A percentile compares a stretch with the other conserved stretches of the same genome.
Conservation (phyloP, 2,797 vertebrate genomes). For the Sebastes reedi region DNA sequence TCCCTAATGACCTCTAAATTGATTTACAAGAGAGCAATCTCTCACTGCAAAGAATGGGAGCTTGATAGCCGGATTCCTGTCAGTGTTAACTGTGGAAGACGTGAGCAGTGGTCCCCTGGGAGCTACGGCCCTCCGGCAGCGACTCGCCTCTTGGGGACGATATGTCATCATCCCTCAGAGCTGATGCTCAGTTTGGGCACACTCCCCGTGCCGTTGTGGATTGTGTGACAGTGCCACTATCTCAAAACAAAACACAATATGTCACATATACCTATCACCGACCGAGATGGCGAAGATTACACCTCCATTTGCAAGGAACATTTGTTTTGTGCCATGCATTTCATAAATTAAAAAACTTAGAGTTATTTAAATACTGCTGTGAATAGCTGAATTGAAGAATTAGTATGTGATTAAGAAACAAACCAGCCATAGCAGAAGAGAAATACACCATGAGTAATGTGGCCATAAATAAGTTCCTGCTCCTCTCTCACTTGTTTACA, state of each 20-base stretch:
- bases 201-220: conserved; percentile 1
- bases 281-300: not conserved
- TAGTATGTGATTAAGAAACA: conserved; percentile 37
- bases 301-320: not conserved
- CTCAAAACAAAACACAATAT: conserved; percentile 17
- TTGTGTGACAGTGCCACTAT: conserved; percentile 1
- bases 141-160: conserved; percentile 42
- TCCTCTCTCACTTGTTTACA: conserved; percentile 57
- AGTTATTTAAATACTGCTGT: conserved; percentile 20
- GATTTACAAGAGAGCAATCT: conserved; percentile 57
- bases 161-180: conserved; percentile 55
- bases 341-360: not conserved
- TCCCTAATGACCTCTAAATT: conserved; percentile 63
- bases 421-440: conserved; percentile 37
- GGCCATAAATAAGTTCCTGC: conserved; percentile 65
- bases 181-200: conserved; percentile 41
- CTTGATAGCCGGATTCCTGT: conserved; percentile 49
- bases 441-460: conserved; percentile 65
- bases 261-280: not conserved
- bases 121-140: conserved; percentile 42
- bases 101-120: conserved; percentile 34
- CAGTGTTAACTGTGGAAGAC: conserved; percentile 46
- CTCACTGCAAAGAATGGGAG: conserved; percentile 35
- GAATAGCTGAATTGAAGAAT: conserved; percentile 35
- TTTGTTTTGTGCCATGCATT: not conserved